Evolutionary conservation across 2,888 invertebrate genomes (phyloP).

Genomic region (Tachina lurida): DNA sequence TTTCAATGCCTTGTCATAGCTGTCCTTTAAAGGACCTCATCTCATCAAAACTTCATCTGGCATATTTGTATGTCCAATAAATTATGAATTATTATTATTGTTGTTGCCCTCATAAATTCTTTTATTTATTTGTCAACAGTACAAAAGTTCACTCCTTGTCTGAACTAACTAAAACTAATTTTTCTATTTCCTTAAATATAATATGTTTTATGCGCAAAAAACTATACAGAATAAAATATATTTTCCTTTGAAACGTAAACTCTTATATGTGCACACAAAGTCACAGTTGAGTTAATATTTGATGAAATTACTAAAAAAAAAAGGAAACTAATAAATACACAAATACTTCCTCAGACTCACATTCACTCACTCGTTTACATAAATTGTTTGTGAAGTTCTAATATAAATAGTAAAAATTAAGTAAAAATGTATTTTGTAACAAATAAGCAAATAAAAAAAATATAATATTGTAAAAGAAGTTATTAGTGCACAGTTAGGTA

Average conservation of each 20-base stretch:
- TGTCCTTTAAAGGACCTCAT: background rate
- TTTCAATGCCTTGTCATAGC: background rate
- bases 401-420: conserved; percentile 5
- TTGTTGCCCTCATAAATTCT: background rate
- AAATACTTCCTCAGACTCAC: background rate
- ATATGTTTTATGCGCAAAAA: too few relatives aligned
- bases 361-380: background rate
- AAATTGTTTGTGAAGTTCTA: background rate
- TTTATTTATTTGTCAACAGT: conserved; percentile 2
- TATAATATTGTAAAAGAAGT: background rate
- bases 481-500: background rate
- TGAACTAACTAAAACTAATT: conserved; percentile 1
- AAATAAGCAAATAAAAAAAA: background rate
- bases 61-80: conserved; percentile 14
- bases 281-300: conserved; percentile 32
- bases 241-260: background rate
- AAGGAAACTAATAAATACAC: background rate
- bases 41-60: background rate
- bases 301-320: conserved; percentile 34
- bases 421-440: conserved; percentile 10
- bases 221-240: background rate
- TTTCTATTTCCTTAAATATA: conserved; percentile 6
- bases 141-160: too few relatives aligned
- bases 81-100: background rate
- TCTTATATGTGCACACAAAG: background rate